Percentiles rank a stretch among this genome's conserved stretches.
Evolutionary conservation across 2,797 vertebrate species (phyloP).

Genomic region (Ciconia nigra): DNA sequence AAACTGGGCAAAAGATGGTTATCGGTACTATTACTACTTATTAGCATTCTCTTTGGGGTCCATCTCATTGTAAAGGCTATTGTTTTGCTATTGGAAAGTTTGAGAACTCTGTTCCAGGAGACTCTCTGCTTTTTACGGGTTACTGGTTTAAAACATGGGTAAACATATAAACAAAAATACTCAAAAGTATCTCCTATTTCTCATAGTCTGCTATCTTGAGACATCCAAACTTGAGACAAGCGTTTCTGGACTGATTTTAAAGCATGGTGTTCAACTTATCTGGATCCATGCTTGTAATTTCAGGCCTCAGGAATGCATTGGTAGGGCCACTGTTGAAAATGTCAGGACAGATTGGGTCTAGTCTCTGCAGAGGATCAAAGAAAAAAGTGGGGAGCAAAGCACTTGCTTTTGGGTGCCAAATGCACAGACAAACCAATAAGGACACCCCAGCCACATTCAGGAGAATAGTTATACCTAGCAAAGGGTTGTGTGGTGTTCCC

Average conservation of each 20-base stretch:
- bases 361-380: neutral
- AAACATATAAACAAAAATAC: neutral
- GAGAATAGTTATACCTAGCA: neutral
- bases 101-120: neutral
- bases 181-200: neutral
- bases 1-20: neutral
- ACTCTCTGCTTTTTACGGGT: neutral
- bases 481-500: neutral
- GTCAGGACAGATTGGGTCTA: neutral
- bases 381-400: neutral
- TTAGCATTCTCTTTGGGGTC: neutral
- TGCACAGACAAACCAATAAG: neutral
- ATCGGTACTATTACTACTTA: neutral
- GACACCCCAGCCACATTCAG: neutral
- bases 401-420: fast-evolving
- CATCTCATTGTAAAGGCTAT: neutral
- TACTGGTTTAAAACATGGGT: neutral
- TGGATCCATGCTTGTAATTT: neutral
- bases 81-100: neutral
- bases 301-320: neutral
- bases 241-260: neutral
- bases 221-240: neutral
- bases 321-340: neutral
- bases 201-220: neutral
- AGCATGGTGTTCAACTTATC: neutral